Base-by-base conservation (phyloP, 1,140 invertebrate genomes). In the Bursaphelenchus mucronatus region DNA sequence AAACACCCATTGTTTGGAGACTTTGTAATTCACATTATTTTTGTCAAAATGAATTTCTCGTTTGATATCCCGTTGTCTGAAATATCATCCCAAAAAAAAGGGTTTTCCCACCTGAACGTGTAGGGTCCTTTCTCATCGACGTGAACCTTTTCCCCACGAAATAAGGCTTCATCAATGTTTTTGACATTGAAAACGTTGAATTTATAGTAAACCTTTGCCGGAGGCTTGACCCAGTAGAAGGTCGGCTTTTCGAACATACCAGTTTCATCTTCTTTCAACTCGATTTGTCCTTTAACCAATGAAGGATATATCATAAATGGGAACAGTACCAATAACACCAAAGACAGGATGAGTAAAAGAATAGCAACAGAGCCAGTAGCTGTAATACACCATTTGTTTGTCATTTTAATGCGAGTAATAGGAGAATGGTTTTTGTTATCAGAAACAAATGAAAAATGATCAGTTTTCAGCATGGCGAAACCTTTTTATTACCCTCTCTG, bases 161-260 rank as follows among this genome's bases (percentile, higher is more conserved):
- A 64, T 15, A 41, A 19, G 17, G 63, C 7, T 13, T 63, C 62
- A 11, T 63, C 61, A n/a, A 13, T 3, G 30, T 63, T 63, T 21
- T 15, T 17, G 30, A n/a, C 11, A 30, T 63, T 39, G 30, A 63
- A 63, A n/a, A 63, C 15, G 58, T 63, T 39, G 55, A 63, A 63
- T 39, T 63, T 41, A 65, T 63, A 63, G 61, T n/a, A 17, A 13
- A 21, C 30, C 13, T 63, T 41, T n/a, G 61, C 61, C 4, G 61
- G 61, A 13, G 61, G 61, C 10, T 63, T 65, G 55, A 58, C n/a
- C 61, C 61, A 63, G 62, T 63, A 63, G 30, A 64, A 63, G 11
- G 61, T 13, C 17, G 61, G 10, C 8, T 61, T 63, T n/a, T 55
- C 30, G n/a, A 15, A 63, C 61, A 64, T 55, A 39, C 61, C 61